These are phyloP conservation scores for Sarcophaga subvicina DNA, from an alignment of 2,888 invertebrate genomes.

Conservation along the genomic window DNA sequence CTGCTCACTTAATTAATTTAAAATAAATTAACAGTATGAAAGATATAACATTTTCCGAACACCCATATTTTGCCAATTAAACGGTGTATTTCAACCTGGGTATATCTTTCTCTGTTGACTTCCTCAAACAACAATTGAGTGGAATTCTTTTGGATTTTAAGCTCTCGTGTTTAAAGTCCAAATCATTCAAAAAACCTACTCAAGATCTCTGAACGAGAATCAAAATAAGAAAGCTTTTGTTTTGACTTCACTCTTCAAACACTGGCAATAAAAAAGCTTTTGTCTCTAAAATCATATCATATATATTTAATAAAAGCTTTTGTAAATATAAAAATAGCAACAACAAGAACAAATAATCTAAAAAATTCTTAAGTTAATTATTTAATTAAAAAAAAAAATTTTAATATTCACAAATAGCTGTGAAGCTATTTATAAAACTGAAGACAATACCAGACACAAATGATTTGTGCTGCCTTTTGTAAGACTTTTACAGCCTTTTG, in stretches of 20 bases:
- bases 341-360: not conserved
- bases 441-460: conserved; percentile 18
- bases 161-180: conserved; percentile 2
- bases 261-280: conserved; percentile 7
- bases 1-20: too few species aligned
- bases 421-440: conserved; percentile 59
- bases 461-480: conserved; percentile 12
- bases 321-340: conserved; percentile 16
- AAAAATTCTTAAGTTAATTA: conserved; percentile 49
- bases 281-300: conserved; percentile 16
- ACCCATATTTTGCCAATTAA: not conserved
- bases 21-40: not conserved
- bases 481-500: not conserved
- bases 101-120: not conserved
- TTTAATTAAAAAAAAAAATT: conserved; percentile 41
- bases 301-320: conserved; percentile 34
- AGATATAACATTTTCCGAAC: not conserved
- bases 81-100: not conserved
- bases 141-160: conserved; percentile 36
- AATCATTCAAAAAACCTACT: not conserved
- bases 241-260: conserved; percentile 9
- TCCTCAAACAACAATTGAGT: conserved; percentile 15
- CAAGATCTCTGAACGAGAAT: conserved; percentile 7
- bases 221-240: conserved; percentile 37
- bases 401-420: conserved; percentile 44